A percentile compares a stretch with the other conserved stretches of the same genome.
phyloP scores from a whole-genome alignment of 2,113 vertebrate species.

The Sylvietta virens region DNA sequence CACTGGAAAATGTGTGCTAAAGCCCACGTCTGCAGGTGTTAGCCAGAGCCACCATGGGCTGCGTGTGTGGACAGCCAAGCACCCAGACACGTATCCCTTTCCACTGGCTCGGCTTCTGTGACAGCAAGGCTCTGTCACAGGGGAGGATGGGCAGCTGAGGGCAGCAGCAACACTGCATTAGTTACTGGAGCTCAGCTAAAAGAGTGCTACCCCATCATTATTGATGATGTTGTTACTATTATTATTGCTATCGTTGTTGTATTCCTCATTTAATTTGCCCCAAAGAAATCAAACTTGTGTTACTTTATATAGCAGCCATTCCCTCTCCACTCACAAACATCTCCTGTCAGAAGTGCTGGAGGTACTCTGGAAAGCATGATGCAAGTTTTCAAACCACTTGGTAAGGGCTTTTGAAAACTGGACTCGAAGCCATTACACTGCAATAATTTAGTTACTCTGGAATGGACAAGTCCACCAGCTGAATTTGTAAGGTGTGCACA shows the following conservation, averaged over 20 bases:
- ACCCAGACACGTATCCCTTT: fast-evolving
- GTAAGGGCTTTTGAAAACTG: neutral
- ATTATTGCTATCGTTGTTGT: neutral
- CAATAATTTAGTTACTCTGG: neutral
- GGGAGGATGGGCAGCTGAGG: slow-evolving; percentile 26
- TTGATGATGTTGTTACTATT: neutral
- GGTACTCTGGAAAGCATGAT: neutral
- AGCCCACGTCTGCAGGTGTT: neutral
- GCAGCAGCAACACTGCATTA: neutral
- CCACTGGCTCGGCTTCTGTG: neutral
- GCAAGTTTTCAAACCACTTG: neutral
- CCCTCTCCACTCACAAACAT: neutral
- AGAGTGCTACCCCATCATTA: neutral
- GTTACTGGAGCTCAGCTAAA: neutral
- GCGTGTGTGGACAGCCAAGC: fast-evolving
- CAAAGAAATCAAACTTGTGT: neutral
- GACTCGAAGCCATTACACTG: neutral
- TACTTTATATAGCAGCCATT: neutral
- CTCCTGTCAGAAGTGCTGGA: neutral
- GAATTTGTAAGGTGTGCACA: neutral
- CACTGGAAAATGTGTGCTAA: neutral
- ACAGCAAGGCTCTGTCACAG: neutral
- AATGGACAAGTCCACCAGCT: neutral
- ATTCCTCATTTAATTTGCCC: neutral
- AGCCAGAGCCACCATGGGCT: neutral